Evolutionary conservation across 2,113 vertebrate species (phyloP).

Genomic region (Dinomys branickii): DNA sequence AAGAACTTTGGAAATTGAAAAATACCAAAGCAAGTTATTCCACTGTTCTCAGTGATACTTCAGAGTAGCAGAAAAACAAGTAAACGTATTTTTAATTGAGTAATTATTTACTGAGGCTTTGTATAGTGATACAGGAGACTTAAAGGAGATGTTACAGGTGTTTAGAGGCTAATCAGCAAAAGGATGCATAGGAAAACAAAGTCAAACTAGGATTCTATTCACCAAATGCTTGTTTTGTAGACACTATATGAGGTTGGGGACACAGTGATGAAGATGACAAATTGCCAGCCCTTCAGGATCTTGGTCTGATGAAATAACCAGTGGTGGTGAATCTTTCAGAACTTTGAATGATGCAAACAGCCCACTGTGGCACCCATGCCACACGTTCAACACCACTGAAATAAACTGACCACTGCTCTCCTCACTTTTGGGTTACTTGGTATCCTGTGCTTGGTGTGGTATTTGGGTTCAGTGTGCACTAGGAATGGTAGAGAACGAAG

Average conservation of each 20-base stretch:
- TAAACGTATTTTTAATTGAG: background rate
- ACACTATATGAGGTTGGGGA: background rate
- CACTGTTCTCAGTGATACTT: background rate
- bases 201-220: slow-evolving; percentile 2
- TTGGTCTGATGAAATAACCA: background rate
- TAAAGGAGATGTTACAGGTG: background rate
- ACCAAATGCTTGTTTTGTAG: slow-evolving; percentile 15
- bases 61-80: background rate
- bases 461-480: background rate
- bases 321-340: background rate
- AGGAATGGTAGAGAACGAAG: background rate
- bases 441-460: background rate
- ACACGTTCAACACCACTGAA: background rate
- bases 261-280: background rate
- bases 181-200: slow-evolving; percentile 2
- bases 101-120: slow-evolving; percentile 53
- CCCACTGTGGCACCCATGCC: background rate
- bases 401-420: background rate
- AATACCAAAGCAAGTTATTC: background rate
- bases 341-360: background rate
- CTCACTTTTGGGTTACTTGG: background rate
- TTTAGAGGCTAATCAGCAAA: background rate
- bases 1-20: slow-evolving; percentile 26
- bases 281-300: background rate
- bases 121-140: background rate